A percentile compares a stretch with the other conserved stretches of the same genome.
Conservation (phyloP, 2,888 invertebrate genomes). For the Tinea pellionella region DNA sequence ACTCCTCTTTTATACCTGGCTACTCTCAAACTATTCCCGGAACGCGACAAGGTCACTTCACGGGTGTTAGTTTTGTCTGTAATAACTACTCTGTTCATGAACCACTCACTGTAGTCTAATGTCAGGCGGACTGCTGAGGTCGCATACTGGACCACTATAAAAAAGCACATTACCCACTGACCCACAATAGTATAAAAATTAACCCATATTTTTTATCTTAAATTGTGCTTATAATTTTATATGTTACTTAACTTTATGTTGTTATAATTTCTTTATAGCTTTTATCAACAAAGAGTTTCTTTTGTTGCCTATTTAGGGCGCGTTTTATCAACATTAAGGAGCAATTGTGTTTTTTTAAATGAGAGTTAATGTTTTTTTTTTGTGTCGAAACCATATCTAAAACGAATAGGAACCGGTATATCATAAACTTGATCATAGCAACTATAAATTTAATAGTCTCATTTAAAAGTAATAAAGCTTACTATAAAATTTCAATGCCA, state of each 20-base stretch:
- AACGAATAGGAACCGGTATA: slow-evolving; percentile 29
- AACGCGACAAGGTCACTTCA: too few species aligned
- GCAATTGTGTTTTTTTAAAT: slow-evolving; percentile 6
- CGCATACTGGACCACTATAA: too few species aligned
- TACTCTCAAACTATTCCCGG: too few species aligned
- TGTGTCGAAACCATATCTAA: background rate
- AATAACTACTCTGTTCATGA: too few species aligned
- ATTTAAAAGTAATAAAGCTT: slow-evolving; percentile 60
- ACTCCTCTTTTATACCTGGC: too few species aligned
- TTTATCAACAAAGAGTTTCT: slow-evolving; percentile 1
- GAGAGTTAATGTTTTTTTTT: background rate
- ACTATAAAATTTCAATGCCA: slow-evolving; percentile 57
- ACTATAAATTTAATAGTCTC: slow-evolving; percentile 60
- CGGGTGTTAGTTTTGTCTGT: too few species aligned
- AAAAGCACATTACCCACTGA: background rate
- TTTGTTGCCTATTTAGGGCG: background rate
- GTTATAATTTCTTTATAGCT: slow-evolving; percentile 1
- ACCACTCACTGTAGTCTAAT: too few species aligned
- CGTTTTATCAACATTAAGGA: background rate
- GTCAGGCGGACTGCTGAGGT: too few species aligned
- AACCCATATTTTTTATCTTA: background rate
- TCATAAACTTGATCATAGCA: slow-evolving; percentile 30
- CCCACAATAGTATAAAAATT: background rate
- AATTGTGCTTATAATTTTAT: background rate
- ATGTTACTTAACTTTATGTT: background rate